phyloP scores from a whole-genome alignment of 53 echinoderm and acorn worm species.

The Temnopleurus reevesii region DNA sequence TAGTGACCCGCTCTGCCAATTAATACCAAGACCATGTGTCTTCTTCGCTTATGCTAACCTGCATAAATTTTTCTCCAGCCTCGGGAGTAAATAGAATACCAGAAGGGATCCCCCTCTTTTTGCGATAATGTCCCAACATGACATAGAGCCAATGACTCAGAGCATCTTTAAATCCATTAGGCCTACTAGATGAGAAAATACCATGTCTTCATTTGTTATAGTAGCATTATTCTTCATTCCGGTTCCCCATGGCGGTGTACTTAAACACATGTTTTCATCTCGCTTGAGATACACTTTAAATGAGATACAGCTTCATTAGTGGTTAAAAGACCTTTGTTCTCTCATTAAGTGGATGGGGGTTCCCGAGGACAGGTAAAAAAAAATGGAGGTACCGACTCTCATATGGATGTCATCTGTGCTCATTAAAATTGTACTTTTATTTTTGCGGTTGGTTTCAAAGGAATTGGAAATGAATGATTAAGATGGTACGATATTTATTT shows the following conservation, averaged over 20 bases:
- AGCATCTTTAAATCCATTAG: slow-evolving; percentile 43
- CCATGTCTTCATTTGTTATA: slow-evolving; percentile 32
- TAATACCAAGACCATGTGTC: slow-evolving; percentile 5
- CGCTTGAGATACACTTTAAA: not conserved
- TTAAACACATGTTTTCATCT: slow-evolving; percentile 22
- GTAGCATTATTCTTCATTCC: slow-evolving; percentile 15
- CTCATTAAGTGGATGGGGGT: slow-evolving; percentile 9
- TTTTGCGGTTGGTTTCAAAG: not conserved
- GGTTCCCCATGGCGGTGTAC: not conserved
- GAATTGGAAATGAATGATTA: not conserved
- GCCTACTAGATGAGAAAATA: not conserved
- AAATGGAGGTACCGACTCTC: not conserved
- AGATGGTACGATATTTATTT: not conserved
- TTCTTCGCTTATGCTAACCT: not conserved
- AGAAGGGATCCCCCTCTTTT: slow-evolving; percentile 21
- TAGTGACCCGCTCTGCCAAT: slow-evolving; percentile 22
- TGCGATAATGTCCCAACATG: slow-evolving; percentile 14
- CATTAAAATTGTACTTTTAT: slow-evolving; percentile 24
- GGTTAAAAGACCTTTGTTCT: not conserved
- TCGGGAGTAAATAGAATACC: slow-evolving; percentile 31
- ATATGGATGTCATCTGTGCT: not conserved
- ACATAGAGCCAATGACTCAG: slow-evolving; percentile 9
- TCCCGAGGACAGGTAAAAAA: too few species aligned
- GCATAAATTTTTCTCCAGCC: slow-evolving; percentile 13
- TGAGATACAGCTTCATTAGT: not conserved